These are phyloP conservation scores for Sepioteuthis lessoniana DNA, from an alignment of 2,888 invertebrate genomes.

Conservation along the genomic window DNA sequence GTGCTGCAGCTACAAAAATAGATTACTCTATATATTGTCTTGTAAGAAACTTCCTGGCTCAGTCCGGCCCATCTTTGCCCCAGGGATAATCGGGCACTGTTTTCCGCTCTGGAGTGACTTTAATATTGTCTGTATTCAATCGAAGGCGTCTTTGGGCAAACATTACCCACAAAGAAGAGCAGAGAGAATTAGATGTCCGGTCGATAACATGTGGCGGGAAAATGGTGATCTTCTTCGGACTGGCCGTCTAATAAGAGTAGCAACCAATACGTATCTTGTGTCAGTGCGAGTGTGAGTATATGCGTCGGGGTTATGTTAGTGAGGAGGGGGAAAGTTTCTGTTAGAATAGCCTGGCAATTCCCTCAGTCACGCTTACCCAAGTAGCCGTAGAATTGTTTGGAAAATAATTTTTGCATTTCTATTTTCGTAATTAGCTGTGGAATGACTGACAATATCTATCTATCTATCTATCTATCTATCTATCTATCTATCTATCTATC, in stretches of 20 bases:
- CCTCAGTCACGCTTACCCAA: background rate
- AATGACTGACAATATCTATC: background rate
- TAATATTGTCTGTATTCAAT: conserved; percentile 33
- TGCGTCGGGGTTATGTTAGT: background rate
- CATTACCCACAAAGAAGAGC: background rate
- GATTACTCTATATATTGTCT: background rate
- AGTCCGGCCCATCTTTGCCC: background rate
- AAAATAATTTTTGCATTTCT: background rate
- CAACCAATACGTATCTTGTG: background rate
- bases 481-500: background rate
- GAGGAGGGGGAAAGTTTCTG: background rate
- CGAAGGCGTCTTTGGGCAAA: conserved; percentile 13
- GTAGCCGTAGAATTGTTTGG: background rate
- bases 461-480: background rate
- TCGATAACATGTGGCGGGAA: conserved; percentile 8
- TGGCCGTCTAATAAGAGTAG: background rate
- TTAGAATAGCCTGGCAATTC: background rate
- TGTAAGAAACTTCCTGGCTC: conserved; percentile 23
- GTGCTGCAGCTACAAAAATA: background rate
- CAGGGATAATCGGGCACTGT: background rate
- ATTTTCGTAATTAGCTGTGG: background rate
- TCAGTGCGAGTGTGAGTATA: background rate
- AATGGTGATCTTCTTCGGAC: conserved; percentile 24
- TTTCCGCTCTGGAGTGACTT: background rate
- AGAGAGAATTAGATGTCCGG: conserved; percentile 1